These are phyloP conservation scores for Amphipoea oculea DNA, from an alignment of 2,888 invertebrate species.

Conservation along the genomic window DNA sequence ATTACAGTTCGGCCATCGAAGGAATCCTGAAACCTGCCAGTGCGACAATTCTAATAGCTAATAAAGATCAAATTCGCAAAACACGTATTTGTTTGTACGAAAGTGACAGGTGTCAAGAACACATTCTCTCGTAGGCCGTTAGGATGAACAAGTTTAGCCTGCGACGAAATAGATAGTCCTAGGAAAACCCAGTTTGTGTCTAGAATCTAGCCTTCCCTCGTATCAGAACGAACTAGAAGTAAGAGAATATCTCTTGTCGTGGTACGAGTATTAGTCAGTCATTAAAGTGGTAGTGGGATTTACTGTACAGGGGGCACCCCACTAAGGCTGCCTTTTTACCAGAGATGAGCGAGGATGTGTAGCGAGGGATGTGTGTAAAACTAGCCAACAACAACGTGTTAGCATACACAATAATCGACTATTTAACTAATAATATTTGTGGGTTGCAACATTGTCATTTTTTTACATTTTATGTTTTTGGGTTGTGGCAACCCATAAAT, in stretches of 20 bases:
- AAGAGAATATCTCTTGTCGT: not conserved
- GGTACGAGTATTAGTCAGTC: not conserved
- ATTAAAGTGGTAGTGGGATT: not conserved
- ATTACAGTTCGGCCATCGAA: not conserved
- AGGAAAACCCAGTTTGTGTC: not conserved
- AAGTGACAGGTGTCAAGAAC: not conserved
- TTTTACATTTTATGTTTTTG: no score
- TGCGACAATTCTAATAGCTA: not conserved
- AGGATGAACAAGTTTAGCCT: not conserved
- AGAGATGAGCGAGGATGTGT: no score
- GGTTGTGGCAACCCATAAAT: no score
- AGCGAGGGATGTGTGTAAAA: no score
- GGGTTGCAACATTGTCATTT: no score
- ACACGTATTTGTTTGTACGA: not conserved
- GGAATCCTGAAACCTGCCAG: not conserved
- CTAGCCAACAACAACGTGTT: no score
- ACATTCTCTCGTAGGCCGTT: not conserved
- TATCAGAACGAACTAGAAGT: not conserved
- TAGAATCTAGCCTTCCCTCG: not conserved
- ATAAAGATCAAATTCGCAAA: not conserved
- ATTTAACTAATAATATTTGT: no score
- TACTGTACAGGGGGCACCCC: not conserved
- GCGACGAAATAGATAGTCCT: not conserved
- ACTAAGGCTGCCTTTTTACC: no score
- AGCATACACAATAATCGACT: no score